Evolutionary conservation across 2,797 vertebrate genomes (phyloP), one percentile per base, ranked within the genome.

Genomic region (Pseudochirops cupreus): DNA sequence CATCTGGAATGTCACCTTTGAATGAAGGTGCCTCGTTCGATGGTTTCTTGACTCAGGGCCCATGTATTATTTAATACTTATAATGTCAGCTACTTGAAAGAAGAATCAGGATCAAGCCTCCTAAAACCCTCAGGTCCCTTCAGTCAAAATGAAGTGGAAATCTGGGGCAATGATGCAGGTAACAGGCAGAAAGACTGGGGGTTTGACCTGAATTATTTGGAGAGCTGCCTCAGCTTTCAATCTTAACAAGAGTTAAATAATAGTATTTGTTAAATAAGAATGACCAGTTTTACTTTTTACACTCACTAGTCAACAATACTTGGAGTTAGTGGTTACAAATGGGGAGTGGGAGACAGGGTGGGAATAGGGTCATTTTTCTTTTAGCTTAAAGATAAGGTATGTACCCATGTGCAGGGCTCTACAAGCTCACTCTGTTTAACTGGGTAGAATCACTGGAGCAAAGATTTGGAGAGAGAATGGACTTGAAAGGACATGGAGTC

Each of bases 141-240:
- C 52, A 91, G 31, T 54, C 74, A 57, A 90, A 93, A 94, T 28
- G 96, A 90, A 93, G 92, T 28, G 95, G 31, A 93, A 18, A 56
- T 33, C 18, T 67, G 57, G 58, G 5, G 18, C 93, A 82, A 94
- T 28, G 33, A 12, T 67, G n/a, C 56, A 94, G 74, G 29, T 56
- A 91, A 82, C 74, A 46, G n/a, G n/a, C 39, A 82, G 39, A 96
- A 94, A 91, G 82, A 53, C 33, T 91, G 93, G 24, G 57, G 82
- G 82, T 93, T 87, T 56, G 50, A 95, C 74, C 21, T 82, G 97
- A 95, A 93, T 95, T 46, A n/a, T 29, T 89, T 94, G 28, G 90
- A 92, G 82, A 9, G 91, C 13, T 16, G 52, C 87, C 46, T 29
- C 14, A 92, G 91, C 31, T 94, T 95, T 94, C 90, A 50, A 92